Conservation (phyloP, 2,888 invertebrate genomes). For the Machimus atricapillus region DNA sequence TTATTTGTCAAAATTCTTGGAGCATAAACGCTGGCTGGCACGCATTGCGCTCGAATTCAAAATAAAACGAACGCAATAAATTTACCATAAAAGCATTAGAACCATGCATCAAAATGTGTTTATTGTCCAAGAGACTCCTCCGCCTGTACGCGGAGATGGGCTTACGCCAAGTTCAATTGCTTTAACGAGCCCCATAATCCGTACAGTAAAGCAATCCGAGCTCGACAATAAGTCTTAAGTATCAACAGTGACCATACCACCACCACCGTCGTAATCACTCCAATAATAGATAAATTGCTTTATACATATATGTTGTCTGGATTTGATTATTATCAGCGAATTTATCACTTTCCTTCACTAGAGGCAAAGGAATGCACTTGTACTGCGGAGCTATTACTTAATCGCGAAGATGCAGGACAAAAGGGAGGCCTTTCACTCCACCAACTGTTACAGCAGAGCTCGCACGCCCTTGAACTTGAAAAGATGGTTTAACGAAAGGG, state of each 20-base stretch:
- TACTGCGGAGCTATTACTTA: constrained; percentile 12
- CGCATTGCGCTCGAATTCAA: background rate
- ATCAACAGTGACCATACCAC: constrained; percentile 21
- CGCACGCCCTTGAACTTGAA: constrained; percentile 27
- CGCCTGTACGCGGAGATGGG: constrained; percentile 18
- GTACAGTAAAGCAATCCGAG: constrained; percentile 28
- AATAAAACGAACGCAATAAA: constrained; percentile 13
- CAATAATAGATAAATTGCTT: constrained; percentile 40
- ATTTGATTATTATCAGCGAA: constrained; percentile 37
- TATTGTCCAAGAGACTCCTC: background rate
- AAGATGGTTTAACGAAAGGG: constrained; percentile 3
- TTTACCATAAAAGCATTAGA: constrained; percentile 11
- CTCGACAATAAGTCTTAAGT: constrained; percentile 37
- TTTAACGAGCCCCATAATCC: constrained; percentile 31
- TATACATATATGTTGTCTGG: constrained; percentile 33
- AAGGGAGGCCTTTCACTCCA: background rate
- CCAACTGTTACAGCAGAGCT: constrained; percentile 21
- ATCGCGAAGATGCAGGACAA: background rate
- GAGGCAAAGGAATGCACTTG: constrained; percentile 9
- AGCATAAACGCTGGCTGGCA: background rate
- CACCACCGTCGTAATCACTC: constrained; percentile 32
- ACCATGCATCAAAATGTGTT: constrained; percentile 13
- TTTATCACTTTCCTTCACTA: constrained; percentile 38
- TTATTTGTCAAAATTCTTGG: background rate
- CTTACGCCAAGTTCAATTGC: constrained; percentile 40